Base-by-base conservation (phyloP, 2,888 invertebrate species). In the Heliconius erato region DNA sequence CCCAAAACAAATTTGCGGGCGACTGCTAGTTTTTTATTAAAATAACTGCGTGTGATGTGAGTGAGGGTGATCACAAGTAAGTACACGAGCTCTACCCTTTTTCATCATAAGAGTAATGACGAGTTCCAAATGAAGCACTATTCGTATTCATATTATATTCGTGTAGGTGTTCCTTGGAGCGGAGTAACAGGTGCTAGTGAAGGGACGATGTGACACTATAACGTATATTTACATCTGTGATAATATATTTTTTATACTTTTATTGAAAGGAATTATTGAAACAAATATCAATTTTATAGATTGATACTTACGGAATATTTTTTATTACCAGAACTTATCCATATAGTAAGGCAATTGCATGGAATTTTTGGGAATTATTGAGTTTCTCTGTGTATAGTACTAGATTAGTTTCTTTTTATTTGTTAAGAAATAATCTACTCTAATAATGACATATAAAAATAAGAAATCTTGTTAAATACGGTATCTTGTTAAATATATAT, bases 171-270 rank as follows among this genome's bases (percentile, higher is more conserved):
- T 11, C 19, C 44, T 44, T 44, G 44, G 26, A 44, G n/a, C 44
- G 72, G 71, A 72, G 72, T 72, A 72, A 72, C 72, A 72, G 72
- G 72, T 72, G 44, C 72, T 44, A 72, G 72, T 72, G 72, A 72
- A 9, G 72, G n/a, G 71, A 71, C 44, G 44, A 26, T n/a, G 44
- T 11, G 14, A 1, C 26, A 44, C 7, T 44, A 49, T 32, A 4
- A 69, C 23, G 4, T 69, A 35, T 16, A 16, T 68, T 68, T 68
- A 28, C 9, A 28, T 32, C 32, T 35, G 23, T 32, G 19, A 71
- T 71, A 40, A 23, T 71, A 40, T 71, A 26, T 32, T 54, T 54
- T 59, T 49, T 54, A 54, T 54, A 54, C 4, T 6, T 23, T 54
- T 54, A 19, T 54, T 6, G 16, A 49, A 16, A 49, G 40, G 40